Conservation (phyloP, 2,888 invertebrate genomes). For the Dicranocentrus wangi region DNA sequence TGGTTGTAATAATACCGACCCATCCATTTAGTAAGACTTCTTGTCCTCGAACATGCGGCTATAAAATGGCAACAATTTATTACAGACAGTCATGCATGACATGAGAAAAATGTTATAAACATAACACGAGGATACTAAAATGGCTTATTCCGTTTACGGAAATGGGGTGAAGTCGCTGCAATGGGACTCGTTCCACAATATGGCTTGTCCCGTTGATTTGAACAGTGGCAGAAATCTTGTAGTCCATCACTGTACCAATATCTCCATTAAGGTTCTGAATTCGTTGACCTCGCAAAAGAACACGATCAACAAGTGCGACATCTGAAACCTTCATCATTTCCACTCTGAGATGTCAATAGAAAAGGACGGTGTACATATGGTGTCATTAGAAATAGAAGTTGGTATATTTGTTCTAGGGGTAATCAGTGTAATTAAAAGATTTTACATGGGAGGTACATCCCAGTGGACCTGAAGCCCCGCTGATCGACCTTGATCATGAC, state of each 20-base stretch:
- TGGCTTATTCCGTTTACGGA: too few species aligned
- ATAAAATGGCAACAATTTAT: neutral
- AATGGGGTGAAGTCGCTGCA: conserved; percentile 83
- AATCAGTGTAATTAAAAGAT: too few species aligned
- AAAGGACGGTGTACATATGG: too few species aligned
- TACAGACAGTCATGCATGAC: neutral
- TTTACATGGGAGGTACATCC: too few species aligned
- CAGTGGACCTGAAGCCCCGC: conserved; percentile 62
- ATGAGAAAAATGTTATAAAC: too few species aligned
- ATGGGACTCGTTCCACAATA: conserved; percentile 87
- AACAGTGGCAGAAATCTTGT: conserved; percentile 86
- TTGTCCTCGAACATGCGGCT: conserved; percentile 69
- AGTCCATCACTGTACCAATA: conserved; percentile 78
- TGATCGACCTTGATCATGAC: conserved; percentile 36
- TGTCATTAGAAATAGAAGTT: too few species aligned
- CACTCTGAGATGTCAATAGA: too few species aligned
- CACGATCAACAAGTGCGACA: conserved; percentile 90
- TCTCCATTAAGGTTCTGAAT: conserved; percentile 77
- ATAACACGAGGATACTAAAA: neutral
- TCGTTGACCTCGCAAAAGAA: conserved; percentile 93
- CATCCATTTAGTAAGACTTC: conserved; percentile 67
- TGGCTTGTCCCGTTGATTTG: conserved; percentile 91
- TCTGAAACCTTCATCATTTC: conserved; percentile 74
- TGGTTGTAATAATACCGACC: conserved; percentile 68
- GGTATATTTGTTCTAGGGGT: too few species aligned